These are phyloP conservation scores for Abrostola triplasia DNA, from an alignment of 2,888 invertebrate species.

Conservation along the genomic window DNA sequence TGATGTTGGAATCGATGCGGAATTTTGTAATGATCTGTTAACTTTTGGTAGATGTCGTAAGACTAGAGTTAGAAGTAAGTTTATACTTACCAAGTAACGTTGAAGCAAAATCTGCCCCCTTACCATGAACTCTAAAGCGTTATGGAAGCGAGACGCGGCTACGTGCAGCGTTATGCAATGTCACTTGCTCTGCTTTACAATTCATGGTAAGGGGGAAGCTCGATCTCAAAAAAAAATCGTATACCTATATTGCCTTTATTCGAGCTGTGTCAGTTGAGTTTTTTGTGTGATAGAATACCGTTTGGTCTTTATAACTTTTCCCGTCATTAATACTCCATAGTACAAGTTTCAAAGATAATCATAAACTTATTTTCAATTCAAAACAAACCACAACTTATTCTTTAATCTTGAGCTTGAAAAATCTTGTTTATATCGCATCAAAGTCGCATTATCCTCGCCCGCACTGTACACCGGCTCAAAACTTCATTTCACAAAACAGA, in stretches of 20 bases:
- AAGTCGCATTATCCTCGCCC: conserved; percentile 51
- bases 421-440: conserved; percentile 53
- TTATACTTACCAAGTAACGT: neutral
- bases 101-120: too few relatives aligned
- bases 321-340: conserved; percentile 4
- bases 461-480: conserved; percentile 47
- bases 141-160: too few relatives aligned
- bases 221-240: neutral
- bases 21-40: conserved; percentile 44
- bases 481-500: conserved; percentile 65
- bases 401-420: conserved; percentile 40
- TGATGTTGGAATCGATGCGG: conserved; percentile 12
- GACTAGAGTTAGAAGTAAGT: neutral
- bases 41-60: conserved; percentile 32
- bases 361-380: conserved; percentile 13
- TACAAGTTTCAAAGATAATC: conserved; percentile 5
- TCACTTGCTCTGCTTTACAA: too few relatives aligned
- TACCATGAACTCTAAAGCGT: too few relatives aligned
- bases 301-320: neutral
- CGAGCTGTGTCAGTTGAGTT: too few relatives aligned
- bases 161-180: too few relatives aligned
- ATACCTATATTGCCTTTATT: too few relatives aligned
- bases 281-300: too few relatives aligned
- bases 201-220: too few relatives aligned
- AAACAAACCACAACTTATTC: conserved; percentile 22